Evolutionary conservation across 2,888 invertebrate genomes (phyloP).

Genomic region (Tetranychus truncatus): DNA sequence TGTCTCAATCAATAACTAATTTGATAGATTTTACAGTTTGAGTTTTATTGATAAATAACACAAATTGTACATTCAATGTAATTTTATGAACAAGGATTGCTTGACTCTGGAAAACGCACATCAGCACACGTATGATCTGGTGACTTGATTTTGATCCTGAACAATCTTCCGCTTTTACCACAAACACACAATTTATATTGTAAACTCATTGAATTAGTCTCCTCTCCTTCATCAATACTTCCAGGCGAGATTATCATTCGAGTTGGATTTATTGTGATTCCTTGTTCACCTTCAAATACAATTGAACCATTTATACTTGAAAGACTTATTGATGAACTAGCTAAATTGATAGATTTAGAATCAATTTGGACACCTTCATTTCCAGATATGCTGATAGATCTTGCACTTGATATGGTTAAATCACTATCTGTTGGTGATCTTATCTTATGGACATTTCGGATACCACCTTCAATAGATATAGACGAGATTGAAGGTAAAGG

Average conservation of each 20-base stretch:
- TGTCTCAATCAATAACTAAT: too few relatives aligned
- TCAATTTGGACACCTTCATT: constrained; percentile 20
- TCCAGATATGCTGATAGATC: constrained; percentile 16
- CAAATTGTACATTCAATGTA: too few relatives aligned
- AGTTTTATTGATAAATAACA: too few relatives aligned
- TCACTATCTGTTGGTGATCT: constrained; percentile 20
- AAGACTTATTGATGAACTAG: constrained; percentile 11
- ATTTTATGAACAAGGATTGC: constrained; percentile 44
- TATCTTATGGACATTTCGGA: constrained; percentile 20
- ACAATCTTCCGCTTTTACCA: constrained; percentile 19
- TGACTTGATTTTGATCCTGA: constrained; percentile 14
- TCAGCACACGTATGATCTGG: constrained; percentile 17
- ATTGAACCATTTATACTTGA: constrained; percentile 17
- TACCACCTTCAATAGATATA: constrained; percentile 15
- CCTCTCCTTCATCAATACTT: not conserved
- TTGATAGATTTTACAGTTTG: too few relatives aligned
- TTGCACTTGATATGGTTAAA: constrained; percentile 10
- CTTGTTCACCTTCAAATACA: constrained; percentile 18
- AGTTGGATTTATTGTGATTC: constrained; percentile 15
- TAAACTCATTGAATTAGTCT: not conserved
- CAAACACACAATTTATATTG: constrained; percentile 21
- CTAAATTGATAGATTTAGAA: constrained; percentile 14
- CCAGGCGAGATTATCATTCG: not conserved
- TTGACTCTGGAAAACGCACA: constrained; percentile 20
- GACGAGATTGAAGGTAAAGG: constrained; percentile 15